phyloP scores from a whole-genome alignment of 2,797 vertebrate genomes.

The Silurus lanzhouensis region DNA sequence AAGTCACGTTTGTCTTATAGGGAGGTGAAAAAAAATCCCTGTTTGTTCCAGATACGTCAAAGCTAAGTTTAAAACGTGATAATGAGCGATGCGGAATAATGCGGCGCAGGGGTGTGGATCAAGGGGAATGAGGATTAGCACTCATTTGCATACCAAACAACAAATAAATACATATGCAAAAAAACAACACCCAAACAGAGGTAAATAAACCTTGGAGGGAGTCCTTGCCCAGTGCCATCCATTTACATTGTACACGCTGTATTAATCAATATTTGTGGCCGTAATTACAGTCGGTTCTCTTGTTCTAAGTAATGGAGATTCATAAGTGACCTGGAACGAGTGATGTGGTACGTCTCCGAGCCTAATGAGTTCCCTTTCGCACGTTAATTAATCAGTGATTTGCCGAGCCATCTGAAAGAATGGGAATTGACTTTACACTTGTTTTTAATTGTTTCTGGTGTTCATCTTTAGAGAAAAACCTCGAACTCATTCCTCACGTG shows the following conservation, averaged over 20 bases:
- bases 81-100: slow-evolving; percentile 53
- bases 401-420: slow-evolving; percentile 80
- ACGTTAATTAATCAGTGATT: slow-evolving; percentile 87
- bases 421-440: slow-evolving; percentile 66
- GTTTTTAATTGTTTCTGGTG: slow-evolving; percentile 66
- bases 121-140: slow-evolving; percentile 71
- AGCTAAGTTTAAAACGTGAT: slow-evolving; percentile 61
- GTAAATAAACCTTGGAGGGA: slow-evolving; percentile 75
- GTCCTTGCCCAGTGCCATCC: slow-evolving; percentile 73
- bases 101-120: slow-evolving; percentile 55
- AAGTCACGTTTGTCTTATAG: slow-evolving; percentile 36
- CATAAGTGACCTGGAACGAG: slow-evolving; percentile 91
- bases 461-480: slow-evolving; percentile 58
- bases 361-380: slow-evolving; percentile 85
- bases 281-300: slow-evolving; percentile 88
- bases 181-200: slow-evolving; percentile 46
- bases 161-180: slow-evolving; percentile 52
- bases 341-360: slow-evolving; percentile 76
- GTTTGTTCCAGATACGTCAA: slow-evolving; percentile 56
- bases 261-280: slow-evolving; percentile 93
- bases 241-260: slow-evolving; percentile 81
- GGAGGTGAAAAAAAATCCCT: slow-evolving; percentile 16
- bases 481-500: slow-evolving; percentile 54
- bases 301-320: slow-evolving; percentile 87
- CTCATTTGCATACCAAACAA: slow-evolving; percentile 71